A percentile compares a stretch with the other conserved stretches of the same genome.
phyloP scores from a whole-genome alignment of 2,888 invertebrate species.

The Acanthoscelides obtectus region DNA sequence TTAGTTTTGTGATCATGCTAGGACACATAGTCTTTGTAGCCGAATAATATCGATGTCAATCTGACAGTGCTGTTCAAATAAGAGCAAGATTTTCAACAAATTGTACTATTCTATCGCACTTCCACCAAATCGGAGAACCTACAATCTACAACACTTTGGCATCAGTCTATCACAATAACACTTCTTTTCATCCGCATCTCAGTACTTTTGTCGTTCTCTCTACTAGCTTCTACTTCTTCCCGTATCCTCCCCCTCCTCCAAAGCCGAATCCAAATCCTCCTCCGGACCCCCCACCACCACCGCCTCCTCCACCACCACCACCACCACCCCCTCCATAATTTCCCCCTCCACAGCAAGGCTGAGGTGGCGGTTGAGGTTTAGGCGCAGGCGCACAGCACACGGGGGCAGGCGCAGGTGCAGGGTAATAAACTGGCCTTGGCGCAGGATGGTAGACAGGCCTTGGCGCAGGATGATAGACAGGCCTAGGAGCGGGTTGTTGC shows the following conservation, averaged over 20 bases:
- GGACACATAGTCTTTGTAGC: too few relatives aligned
- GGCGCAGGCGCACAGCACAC: too few relatives aligned
- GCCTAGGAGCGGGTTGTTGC: neutral
- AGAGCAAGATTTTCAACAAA: too few relatives aligned
- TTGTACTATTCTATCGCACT: too few relatives aligned
- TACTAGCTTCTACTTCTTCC: neutral
- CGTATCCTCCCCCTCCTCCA: neutral
- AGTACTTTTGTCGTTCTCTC: neutral
- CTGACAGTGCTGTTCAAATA: too few relatives aligned
- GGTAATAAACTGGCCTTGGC: neutral
- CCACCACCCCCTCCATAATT: neutral
- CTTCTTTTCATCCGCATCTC: neutral
- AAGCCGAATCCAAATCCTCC: neutral
- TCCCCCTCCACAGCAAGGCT: neutral
- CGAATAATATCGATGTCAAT: too few relatives aligned
- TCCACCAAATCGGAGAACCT: too few relatives aligned
- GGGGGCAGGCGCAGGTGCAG: neutral
- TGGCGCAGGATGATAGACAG: neutral
- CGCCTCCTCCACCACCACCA: neutral
- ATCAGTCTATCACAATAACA: too few relatives aligned
- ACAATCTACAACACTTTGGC: too few relatives aligned
- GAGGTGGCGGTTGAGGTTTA: neutral
- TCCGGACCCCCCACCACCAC: neutral
- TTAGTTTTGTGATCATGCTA: too few relatives aligned
- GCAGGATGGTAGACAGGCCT: neutral